phyloP scores from a whole-genome alignment of 2,888 invertebrate genomes.

The Pseudanteris insignis region DNA sequence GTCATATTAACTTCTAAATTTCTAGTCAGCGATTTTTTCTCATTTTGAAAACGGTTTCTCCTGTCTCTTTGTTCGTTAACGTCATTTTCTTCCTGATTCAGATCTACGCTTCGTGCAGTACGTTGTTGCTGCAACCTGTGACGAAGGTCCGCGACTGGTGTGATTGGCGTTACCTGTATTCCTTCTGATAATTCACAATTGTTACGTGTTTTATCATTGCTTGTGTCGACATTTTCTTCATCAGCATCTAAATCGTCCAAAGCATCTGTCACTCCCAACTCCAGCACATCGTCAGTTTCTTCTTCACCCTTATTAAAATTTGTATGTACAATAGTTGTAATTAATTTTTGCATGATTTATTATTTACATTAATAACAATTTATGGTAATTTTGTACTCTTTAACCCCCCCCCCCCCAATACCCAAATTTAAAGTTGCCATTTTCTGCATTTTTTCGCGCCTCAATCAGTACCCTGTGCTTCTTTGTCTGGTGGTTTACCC shows the following conservation, averaged over 20 bases:
- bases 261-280: slow-evolving; percentile 65
- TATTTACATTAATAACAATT: slow-evolving; percentile 32
- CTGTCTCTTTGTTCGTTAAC: slow-evolving; percentile 60
- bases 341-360: slow-evolving; percentile 49
- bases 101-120: slow-evolving; percentile 47
- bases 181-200: slow-evolving; percentile 27
- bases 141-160: slow-evolving; percentile 48
- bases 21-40: slow-evolving; percentile 55
- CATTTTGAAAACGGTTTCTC: slow-evolving; percentile 62
- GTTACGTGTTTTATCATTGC: slow-evolving; percentile 50
- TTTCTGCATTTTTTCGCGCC: no score
- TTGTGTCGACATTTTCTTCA: slow-evolving; percentile 61
- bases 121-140: slow-evolving; percentile 60
- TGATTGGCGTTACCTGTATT: slow-evolving; percentile 30
- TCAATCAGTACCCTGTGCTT: no score
- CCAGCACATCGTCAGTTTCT: slow-evolving; percentile 66
- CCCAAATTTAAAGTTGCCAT: no score
- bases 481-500: no score
- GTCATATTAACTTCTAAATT: slow-evolving; percentile 62
- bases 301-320: slow-evolving; percentile 67
- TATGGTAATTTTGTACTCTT: slow-evolving; percentile 22
- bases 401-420: background rate
- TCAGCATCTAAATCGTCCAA: slow-evolving; percentile 65
- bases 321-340: slow-evolving; percentile 61
- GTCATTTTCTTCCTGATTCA: slow-evolving; percentile 59